Evolutionary conservation across 2,888 invertebrate genomes (phyloP).

Genomic region (Hipparchia sbordonii): DNA sequence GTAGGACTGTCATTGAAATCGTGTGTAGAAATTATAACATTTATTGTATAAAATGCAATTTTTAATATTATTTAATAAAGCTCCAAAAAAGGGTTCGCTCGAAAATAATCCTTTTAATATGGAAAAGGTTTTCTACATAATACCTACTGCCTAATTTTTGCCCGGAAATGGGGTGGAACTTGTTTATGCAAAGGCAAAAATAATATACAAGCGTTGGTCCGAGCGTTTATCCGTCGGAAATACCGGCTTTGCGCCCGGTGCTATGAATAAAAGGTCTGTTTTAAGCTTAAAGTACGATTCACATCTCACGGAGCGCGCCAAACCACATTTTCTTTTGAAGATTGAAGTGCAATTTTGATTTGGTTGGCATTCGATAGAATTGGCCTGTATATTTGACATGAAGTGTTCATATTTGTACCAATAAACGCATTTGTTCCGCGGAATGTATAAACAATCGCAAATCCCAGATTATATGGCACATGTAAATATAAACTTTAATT

Average conservation of each 20-base stretch:
- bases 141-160: slow-evolving; percentile 6
- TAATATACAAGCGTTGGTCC: background rate
- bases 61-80: background rate
- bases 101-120: slow-evolving; percentile 7
- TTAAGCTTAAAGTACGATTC: background rate
- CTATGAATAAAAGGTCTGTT: slow-evolving; percentile 2
- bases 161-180: background rate
- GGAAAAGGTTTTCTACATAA: slow-evolving; percentile 1
- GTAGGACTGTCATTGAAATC: too few relatives aligned
- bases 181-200: slow-evolving; percentile 15
- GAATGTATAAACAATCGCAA: too few relatives aligned
- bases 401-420: too few relatives aligned
- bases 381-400: too few relatives aligned
- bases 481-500: too few relatives aligned
- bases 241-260: background rate
- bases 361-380: too few relatives aligned
- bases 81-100: background rate
- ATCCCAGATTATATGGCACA: too few relatives aligned
- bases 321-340: too few relatives aligned
- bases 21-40: too few relatives aligned
- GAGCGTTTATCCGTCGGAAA: slow-evolving; percentile 1
- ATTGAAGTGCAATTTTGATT: too few relatives aligned
- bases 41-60: background rate
- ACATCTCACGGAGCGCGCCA: too few relatives aligned
- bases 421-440: too few relatives aligned